Base-by-base conservation (phyloP, 2,888 invertebrate species). In the Epinotia nisella region DNA sequence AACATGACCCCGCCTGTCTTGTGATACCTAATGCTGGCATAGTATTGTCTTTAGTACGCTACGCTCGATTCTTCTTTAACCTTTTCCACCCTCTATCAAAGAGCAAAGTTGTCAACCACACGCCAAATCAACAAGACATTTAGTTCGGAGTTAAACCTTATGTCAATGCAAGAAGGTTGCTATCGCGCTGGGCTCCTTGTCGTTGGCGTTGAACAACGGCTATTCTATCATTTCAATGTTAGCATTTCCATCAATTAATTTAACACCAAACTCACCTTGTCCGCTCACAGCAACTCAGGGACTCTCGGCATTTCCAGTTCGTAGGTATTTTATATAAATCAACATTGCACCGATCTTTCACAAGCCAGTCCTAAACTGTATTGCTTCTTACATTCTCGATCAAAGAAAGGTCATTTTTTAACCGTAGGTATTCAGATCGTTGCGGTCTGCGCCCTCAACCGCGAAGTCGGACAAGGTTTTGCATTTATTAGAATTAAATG, bases 291-390 rank as follows among this genome's bases (percentile, higher is more conserved):
- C 64, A 51, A 55, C 41, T 24, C 15, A 56, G 41, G 49, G 19
- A 73, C 68, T 72, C 65, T 11, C 29, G 41, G 4, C n/a, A 41
- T 21, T 45, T 9, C 24, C 41, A 51, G 53, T 29, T 68, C 75
- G 79, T 77, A 82, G 86, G 85, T 90, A 84, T 88, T 92, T 93
- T 93, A 92, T 93, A 93, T 92, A 92, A 91, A 88, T 81, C 76
- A 78, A 77, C 82, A 82, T 91, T 90, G 92, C 90, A 79, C 82
- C 78, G 78, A 62, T 86, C 83, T 93, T 91, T 89, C 91, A 85
- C 90, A 92, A 92, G 59, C 71, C 64, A 75, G 69, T 79, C 82
- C 82, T 78, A 80, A 68, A 39, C 49, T 19, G 53, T 62, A 49
- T 71, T 64, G 55, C 19, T 61, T 51, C 61, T 70, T 35, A 56